Conservation (phyloP, 2,797 vertebrate genomes). For the Lutjanus campechanus region DNA sequence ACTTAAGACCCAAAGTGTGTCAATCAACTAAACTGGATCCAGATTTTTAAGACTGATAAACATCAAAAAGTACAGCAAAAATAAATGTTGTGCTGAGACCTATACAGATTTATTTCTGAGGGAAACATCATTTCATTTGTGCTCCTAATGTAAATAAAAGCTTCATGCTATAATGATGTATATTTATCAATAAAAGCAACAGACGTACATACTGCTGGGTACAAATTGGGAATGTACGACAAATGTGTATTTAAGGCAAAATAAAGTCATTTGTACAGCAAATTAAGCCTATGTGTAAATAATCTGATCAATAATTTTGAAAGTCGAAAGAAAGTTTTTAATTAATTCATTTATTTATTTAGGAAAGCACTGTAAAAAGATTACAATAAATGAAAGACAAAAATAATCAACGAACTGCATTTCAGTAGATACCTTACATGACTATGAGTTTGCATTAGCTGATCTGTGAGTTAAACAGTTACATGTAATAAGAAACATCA, state of each 20-base stretch:
- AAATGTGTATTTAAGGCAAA: constrained; percentile 50
- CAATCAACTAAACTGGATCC: constrained; percentile 1
- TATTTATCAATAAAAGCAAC: constrained; percentile 28
- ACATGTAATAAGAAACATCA: background rate
- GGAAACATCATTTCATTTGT: constrained; percentile 14
- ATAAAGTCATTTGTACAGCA: constrained; percentile 38
- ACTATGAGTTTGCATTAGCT: constrained; percentile 5
- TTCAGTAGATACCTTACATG: constrained; percentile 1
- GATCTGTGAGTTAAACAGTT: background rate
- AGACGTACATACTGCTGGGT: constrained; percentile 31
- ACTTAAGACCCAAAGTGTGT: background rate
- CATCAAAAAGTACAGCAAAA: background rate
- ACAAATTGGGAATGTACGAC: constrained; percentile 32
- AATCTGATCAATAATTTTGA: background rate
- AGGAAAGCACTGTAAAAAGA: constrained; percentile 55
- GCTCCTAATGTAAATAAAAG: constrained; percentile 39
- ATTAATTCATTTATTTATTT: constrained; percentile 48
- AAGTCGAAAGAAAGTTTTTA: constrained; percentile 9
- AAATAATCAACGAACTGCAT: constrained; percentile 18
- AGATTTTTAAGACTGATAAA: background rate
- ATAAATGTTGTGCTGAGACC: background rate
- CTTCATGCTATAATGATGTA: constrained; percentile 32
- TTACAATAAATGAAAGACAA: constrained; percentile 1
- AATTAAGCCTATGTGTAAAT: background rate
- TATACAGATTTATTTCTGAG: constrained; percentile 5